Base-by-base conservation (phyloP, 2,797 vertebrate species). In the Steatocranus sp. region DNA sequence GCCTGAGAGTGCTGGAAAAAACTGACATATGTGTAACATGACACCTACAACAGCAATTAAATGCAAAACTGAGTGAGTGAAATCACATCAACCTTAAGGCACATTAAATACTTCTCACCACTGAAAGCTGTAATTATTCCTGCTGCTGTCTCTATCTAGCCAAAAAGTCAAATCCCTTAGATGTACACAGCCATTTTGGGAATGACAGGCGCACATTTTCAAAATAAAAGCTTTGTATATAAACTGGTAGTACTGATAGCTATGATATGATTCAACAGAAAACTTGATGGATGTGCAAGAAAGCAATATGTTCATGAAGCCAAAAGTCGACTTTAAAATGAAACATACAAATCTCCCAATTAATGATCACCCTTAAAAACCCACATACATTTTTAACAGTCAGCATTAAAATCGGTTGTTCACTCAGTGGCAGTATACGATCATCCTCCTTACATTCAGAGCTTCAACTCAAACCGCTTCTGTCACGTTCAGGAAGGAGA, bases 21-120 rank as follows among this genome's bases (percentile, higher is more conserved):
- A 46, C 6, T 1, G 23, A 56, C 34, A 11, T 78, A 41, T 82
- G 32, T 63, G 56, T 51, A 15, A 11, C 2, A 1, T 17, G 30
- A 17, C 14, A 77, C 48, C 48, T 61, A 17, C 34, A 76, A 73
- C 23, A 11, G 48, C 54, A 83, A 85, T 73, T 79, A 79, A 83
- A 92, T 80, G 70, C 75, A 73, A 48, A 76, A 77, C 53, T 12
- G 80, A 83, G 82, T 12, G 80, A 83, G 80, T 50, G 73, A 83
- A 11, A 79, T 87, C 78, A 82, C 88, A 81, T 84, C 77, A 85
- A 87, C 82, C 84, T 90, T 87, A 93, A 94, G 94, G 93, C 94
- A 95, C 92, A 83, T 92, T 86, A 86, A 91, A 89, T 36, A 86
- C 81, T n/a, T 83, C 81, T 88, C 70, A 48, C 73, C 3, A n/a